phyloP scores from a whole-genome alignment of 2,113 vertebrate species.

The Nothocercus julius region DNA sequence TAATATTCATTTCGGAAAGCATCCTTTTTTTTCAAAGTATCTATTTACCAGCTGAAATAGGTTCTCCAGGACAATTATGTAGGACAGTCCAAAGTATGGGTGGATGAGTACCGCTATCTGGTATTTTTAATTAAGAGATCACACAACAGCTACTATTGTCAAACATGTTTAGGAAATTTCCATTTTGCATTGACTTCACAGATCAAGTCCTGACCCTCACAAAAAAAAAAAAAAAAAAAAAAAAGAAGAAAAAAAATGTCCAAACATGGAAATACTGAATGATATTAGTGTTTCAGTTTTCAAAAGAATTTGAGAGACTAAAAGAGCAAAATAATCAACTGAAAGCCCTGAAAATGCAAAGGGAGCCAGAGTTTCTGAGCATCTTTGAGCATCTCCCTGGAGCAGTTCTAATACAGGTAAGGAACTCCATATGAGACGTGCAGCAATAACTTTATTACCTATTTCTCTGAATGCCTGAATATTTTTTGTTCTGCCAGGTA shows the following conservation, averaged over 20 bases:
- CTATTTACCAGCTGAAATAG: background rate
- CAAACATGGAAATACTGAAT: background rate
- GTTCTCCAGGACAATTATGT: background rate
- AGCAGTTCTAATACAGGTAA: background rate
- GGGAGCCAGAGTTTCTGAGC: background rate
- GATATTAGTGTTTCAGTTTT: constrained; percentile 13
- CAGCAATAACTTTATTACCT: constrained; percentile 12
- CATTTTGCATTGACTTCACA: constrained; percentile 34
- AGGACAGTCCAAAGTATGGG: background rate
- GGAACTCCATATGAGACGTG: background rate
- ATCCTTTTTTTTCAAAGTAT: background rate
- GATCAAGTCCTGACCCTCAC: background rate
- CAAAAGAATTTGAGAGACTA: background rate
- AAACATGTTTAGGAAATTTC: constrained; percentile 30
- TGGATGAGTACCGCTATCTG: background rate
- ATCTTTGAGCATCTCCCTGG: background rate
- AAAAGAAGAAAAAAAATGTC: background rate
- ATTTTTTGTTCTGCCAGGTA: background rate
- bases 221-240: background rate
- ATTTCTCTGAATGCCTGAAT: constrained; percentile 41
- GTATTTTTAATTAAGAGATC: background rate
- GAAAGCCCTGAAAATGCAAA: constrained; percentile 9
- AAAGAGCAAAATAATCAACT: background rate
- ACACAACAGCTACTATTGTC: background rate
- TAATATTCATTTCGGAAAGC: background rate